Evolutionary conservation across 2,113 vertebrate species (phyloP).

Genomic region (Grus americana): DNA sequence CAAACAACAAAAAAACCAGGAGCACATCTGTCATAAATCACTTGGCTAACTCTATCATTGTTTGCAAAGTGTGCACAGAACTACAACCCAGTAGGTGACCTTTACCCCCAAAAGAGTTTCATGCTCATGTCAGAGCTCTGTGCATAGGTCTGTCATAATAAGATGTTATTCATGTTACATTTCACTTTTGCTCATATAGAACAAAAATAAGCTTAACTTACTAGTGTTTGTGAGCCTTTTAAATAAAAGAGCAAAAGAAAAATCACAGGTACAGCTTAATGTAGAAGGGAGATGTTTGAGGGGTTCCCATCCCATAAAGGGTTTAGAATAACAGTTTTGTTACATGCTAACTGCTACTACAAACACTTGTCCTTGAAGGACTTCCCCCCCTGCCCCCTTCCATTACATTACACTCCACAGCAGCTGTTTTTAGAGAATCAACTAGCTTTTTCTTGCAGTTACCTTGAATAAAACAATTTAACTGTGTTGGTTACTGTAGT

Average conservation of each 20-base stretch:
- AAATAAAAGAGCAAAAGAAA: neutral
- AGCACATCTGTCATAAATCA: neutral
- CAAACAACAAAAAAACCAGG: neutral
- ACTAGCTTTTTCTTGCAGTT: neutral
- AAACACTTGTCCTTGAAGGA: neutral
- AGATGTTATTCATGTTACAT: neutral
- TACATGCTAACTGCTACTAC: neutral
- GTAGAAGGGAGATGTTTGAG: neutral
- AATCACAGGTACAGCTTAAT: neutral
- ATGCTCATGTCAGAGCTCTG: neutral
- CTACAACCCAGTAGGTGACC: neutral
- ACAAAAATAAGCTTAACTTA: neutral
- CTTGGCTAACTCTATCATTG: neutral
- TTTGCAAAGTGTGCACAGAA: neutral
- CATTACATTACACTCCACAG: neutral
- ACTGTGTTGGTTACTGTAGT: neutral
- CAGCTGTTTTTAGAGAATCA: neutral
- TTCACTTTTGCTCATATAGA: neutral
- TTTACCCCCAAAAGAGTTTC: neutral
- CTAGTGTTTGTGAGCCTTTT: neutral
- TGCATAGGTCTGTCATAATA: neutral
- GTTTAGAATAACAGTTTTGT: neutral
- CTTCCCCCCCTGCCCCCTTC: neutral
- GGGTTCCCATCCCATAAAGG: neutral
- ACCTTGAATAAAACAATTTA: neutral